Base-by-base conservation (phyloP, 2,113 vertebrate genomes). In the Tenrec ecaudatus region DNA sequence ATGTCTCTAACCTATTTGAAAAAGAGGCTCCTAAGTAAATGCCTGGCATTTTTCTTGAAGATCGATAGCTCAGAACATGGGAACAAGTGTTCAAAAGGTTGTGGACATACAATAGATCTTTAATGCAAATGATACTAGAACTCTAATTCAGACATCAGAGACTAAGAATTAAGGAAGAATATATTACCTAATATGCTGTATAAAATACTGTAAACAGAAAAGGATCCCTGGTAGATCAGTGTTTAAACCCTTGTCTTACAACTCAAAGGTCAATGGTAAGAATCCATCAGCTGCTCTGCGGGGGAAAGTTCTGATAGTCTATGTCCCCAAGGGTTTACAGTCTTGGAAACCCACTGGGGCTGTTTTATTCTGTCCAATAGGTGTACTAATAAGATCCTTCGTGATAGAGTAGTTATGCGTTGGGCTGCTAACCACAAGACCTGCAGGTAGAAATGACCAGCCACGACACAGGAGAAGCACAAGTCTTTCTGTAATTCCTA, bases 91-190 rank as follows among this genome's bases (percentile, higher is more conserved):
- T 90, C 31, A 62, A 92, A 93, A 80, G 43, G 2, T 58, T 22
- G 47, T 73, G 36, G 5, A 57, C 16, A 71, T 6, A 22, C 6
- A 23, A 93, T 8, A 64, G 19, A 69, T 80, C 5, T 16, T 89
- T 31, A 47, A 66, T 57, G 10, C 16, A 77, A 93, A 47, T 31
- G 22, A 3, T 81, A 87, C 84, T 84, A 38, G 6, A 17, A 62
- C 90, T 60, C 73, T 66, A 95, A 94, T 60, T 78, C 58, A 94
- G 27, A 62, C 60, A 78, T 5, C 77, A 2, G 19, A 82, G 22
- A 0, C 11, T 82, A 92, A 87, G 47, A 60, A 82, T 85, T 22
- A 90, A 78, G 23, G 17, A 62, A 62, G 60, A 62, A 62, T 5
- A 62, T 22, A 62, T 25, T 53, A 53, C 47, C 6, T 53, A 53